phyloP scores from a whole-genome alignment of 2,797 vertebrate species.

The Serranus cabrilla region DNA sequence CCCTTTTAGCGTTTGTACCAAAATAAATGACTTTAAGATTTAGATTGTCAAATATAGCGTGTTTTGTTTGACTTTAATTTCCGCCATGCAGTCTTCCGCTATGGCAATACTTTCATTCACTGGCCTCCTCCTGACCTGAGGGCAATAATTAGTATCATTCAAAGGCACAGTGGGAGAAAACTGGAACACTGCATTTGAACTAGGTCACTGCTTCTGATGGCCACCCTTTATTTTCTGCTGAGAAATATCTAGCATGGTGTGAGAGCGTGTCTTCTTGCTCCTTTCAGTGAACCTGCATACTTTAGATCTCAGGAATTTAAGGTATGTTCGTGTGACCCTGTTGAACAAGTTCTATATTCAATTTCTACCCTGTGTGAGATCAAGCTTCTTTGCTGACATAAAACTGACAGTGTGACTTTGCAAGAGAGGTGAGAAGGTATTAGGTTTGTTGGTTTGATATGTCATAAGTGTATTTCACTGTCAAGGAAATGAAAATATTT shows the following conservation, averaged over 20 bases:
- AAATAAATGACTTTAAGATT: neutral
- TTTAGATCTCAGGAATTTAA: conserved; percentile 47
- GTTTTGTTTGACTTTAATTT: conserved; percentile 6
- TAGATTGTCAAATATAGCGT: neutral
- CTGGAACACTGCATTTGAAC: conserved; percentile 65
- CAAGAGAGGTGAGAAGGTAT: too few species aligned
- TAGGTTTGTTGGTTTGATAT: neutral
- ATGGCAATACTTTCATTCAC: conserved; percentile 22
- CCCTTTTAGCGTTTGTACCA: neutral
- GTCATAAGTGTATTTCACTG: conserved; percentile 15
- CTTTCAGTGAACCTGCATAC: conserved; percentile 19
- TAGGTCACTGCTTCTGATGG: conserved; percentile 67
- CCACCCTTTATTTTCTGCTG: conserved; percentile 46
- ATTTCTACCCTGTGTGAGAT: conserved; percentile 24
- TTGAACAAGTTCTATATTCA: conserved; percentile 24
- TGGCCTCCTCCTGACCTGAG: conserved; percentile 54
- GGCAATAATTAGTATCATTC: conserved; percentile 62
- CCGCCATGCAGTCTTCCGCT: conserved; percentile 5
- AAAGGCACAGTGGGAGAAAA: conserved; percentile 65
- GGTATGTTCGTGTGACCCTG: conserved; percentile 34
- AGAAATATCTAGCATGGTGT: conserved; percentile 47
- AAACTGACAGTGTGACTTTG: conserved; percentile 5
- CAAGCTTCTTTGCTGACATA: neutral
- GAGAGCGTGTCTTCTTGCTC: conserved; percentile 19
- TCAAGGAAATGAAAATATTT: neutral